Conservation (phyloP, 1,140 invertebrate species). For the Bombus superbus region DNA sequence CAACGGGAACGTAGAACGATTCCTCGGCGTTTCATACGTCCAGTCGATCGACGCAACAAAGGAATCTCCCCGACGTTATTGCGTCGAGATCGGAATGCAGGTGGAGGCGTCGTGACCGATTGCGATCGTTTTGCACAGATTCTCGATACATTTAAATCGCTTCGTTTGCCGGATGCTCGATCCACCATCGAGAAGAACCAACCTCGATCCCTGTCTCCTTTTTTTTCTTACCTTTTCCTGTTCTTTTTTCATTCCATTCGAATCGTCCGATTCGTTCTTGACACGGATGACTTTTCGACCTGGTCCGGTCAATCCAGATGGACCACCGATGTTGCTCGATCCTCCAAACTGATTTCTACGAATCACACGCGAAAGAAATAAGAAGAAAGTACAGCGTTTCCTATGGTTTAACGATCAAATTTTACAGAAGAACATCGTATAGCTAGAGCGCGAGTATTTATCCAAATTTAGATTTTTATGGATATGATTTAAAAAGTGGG, state of each 20-base stretch:
- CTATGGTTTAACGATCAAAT: not conserved
- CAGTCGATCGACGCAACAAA: slow-evolving; percentile 53
- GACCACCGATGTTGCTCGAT: slow-evolving; percentile 45
- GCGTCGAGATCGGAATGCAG: slow-evolving; percentile 59
- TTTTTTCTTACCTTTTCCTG: not conserved
- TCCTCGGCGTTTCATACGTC: slow-evolving; percentile 43
- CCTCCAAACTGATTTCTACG: slow-evolving; percentile 5
- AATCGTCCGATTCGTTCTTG: not conserved
- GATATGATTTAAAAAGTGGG: too few relatives aligned
- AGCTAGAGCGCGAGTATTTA: too few relatives aligned
- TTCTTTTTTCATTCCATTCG: not conserved
- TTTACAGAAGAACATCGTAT: not conserved
- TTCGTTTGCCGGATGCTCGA: slow-evolving; percentile 63
- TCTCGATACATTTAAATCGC: slow-evolving; percentile 76
- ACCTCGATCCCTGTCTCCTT: not conserved
- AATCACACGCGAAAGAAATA: not conserved
- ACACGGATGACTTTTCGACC: slow-evolving; percentile 25
- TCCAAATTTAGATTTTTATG: too few relatives aligned
- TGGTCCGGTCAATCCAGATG: not conserved
- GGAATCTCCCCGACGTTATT: slow-evolving; percentile 46
- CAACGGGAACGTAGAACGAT: slow-evolving; percentile 13
- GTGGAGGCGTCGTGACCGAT: slow-evolving; percentile 64
- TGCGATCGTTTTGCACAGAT: slow-evolving; percentile 63
- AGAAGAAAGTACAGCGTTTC: not conserved
- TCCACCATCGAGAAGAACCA: not conserved